Conservation (phyloP, 2,113 vertebrate species). For the Hemibagrus wyckioides region DNA sequence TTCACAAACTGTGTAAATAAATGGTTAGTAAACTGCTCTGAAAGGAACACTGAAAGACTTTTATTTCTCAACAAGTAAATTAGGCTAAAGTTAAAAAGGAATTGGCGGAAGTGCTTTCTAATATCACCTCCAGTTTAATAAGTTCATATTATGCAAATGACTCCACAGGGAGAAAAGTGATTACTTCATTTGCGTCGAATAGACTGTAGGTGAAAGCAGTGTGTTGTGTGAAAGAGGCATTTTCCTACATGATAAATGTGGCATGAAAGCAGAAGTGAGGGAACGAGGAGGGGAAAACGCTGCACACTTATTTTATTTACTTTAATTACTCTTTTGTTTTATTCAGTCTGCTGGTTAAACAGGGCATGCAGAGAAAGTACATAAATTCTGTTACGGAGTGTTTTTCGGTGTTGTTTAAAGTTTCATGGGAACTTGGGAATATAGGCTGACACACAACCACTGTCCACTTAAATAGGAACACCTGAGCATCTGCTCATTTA, state of each 20-base stretch:
- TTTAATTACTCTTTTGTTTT: conserved; percentile 44
- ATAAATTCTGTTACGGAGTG: conserved; percentile 30
- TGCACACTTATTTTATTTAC: conserved; percentile 38
- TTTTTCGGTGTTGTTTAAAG: conserved; percentile 9
- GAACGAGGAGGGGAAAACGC: conserved; percentile 22
- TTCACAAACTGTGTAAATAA: background rate
- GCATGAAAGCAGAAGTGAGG: conserved; percentile 21
- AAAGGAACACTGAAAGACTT: background rate
- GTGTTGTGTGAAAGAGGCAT: conserved; percentile 35
- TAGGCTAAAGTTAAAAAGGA: background rate
- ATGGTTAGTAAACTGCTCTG: background rate
- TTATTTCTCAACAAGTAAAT: background rate
- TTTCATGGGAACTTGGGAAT: conserved; percentile 33
- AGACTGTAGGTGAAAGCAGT: conserved; percentile 34
- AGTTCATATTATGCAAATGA: conserved; percentile 11
- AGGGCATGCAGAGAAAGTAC: conserved; percentile 20
- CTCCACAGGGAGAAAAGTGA: conserved; percentile 1
- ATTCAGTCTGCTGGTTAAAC: conserved; percentile 39
- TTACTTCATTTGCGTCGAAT: conserved; percentile 44
- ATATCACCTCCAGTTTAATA: conserved; percentile 2
- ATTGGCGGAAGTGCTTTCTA: background rate
- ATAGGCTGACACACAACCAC: background rate
- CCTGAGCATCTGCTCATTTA: background rate
- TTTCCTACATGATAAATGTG: conserved; percentile 37
- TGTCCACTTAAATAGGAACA: background rate